phyloP scores from a whole-genome alignment of 1,140 invertebrate species.

The Lordiphosa clarofinis region DNA sequence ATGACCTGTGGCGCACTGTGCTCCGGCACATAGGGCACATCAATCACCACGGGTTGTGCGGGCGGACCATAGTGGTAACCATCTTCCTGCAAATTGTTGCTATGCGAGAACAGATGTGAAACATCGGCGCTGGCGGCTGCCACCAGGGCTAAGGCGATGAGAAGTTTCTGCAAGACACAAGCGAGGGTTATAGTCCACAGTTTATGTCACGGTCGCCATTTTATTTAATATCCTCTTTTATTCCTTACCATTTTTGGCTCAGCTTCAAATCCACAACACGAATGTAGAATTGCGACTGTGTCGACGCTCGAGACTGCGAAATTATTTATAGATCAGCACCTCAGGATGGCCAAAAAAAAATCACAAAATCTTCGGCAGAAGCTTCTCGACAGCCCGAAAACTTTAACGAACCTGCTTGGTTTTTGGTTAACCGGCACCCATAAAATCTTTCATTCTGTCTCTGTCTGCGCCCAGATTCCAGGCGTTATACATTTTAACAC shows the following conservation, averaged over 20 bases:
- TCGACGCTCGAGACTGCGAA: conserved; percentile 43
- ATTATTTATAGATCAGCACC: conserved; percentile 74
- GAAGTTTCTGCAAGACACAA: conserved; percentile 57
- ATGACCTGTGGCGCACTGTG: conserved; percentile 34
- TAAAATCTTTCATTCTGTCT: conserved; percentile 9
- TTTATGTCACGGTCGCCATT: conserved; percentile 6
- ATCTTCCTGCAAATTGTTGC: conserved; percentile 73
- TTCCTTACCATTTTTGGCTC: conserved; percentile 71
- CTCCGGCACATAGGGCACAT: conserved; percentile 47
- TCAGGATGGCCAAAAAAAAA: conserved; percentile 58
- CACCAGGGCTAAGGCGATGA: conserved; percentile 67
- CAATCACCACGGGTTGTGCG: conserved; percentile 51
- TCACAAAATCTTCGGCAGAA: conserved; percentile 52
- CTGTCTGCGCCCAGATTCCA: conserved; percentile 13
- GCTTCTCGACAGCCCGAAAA: conserved; percentile 66
- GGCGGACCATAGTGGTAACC: conserved; percentile 68
- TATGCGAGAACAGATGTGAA: conserved; percentile 70
- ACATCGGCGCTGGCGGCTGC: conserved; percentile 72
- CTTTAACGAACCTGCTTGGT: conserved; percentile 64
- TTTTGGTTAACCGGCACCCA: conserved; percentile 56
- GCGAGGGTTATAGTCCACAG: background rate
- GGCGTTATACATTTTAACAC: conserved; percentile 63
- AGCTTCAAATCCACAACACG: conserved; percentile 72
- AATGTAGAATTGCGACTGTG: conserved; percentile 77
- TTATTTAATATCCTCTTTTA: conserved; percentile 23